Evolutionary conservation across 1,140 invertebrate genomes (phyloP), one percentile per base, ranked within the genome.

Genomic region (Trissolcus basalis): DNA sequence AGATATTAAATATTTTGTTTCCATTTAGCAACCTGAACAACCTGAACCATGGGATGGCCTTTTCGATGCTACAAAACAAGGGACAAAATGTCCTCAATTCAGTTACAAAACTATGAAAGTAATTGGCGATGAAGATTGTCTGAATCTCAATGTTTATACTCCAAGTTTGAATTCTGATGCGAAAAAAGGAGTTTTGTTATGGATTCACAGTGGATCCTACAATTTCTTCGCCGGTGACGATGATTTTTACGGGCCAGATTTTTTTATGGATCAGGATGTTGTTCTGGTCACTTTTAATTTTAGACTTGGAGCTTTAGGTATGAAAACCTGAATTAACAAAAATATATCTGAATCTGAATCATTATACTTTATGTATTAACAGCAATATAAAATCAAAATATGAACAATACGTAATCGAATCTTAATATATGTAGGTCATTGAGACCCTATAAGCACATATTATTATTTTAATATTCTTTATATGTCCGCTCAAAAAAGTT

Each of bases 241-340:
- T 14, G 80, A 85, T 13, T 39, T 90, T 0, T 90, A 87, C 60
- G 89, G 91, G 15, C 89, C 92, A 75, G 89, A 94, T 79, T 93
- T 90, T 81, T 77, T 94, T 1, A 73, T 93, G 27, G 90, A 92
- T 48, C 89, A 93, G 32, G 90, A 92, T 76, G 87, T 93, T 4
- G 86, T 94, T 15, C 54, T 94, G 3, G 92, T 94, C 0, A 93
- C 92, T 2, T 84, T 93, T 1, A 94, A 94, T 80, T 94, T 91
- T 67, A 88, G 93, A 60, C 79, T 93, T 8, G 92, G 92, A 63
- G 85, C 88, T 11, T 85, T 92, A 65, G 93, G 93, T 89, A 82
- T 80, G 19, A 33, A 45, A 16, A 35, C 11, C 32, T 56, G 9
- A 6, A 6, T 10, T 35, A 6, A 5, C 5, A 10, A 35, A 6